Base-by-base conservation (phyloP, 1,140 invertebrate genomes). In the Akabosia matsudoensis region DNA sequence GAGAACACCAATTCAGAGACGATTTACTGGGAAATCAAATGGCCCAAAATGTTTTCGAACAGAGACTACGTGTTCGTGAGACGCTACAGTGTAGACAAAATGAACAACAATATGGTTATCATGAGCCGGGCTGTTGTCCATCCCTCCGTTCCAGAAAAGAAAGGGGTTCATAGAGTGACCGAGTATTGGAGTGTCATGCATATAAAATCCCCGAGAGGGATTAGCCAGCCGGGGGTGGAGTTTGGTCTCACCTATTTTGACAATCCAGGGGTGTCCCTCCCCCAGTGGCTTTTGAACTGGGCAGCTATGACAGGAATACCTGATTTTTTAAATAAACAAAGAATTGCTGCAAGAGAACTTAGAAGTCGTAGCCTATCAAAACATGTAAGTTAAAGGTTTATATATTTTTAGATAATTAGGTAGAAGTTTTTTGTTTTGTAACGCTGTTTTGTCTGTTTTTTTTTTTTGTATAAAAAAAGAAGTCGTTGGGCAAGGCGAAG, bases 171-270 rank as follows among this genome's bases (percentile, higher is more conserved):
- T 70, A 76, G 93, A 81, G 92, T 95, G 1, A 88, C 87, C 3
- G 90, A 93, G 30, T 96, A 94, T 79, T 94, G 92, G 92, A 94
- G 92, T 61, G 90, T 91, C 76, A 93, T 95, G 90, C 92, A 94
- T 0, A 92, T 95, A 74, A 91, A 89, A 85, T 91, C 92, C 1
- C 85, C 88, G 33, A 85, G 85, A 34, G 86, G 89, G 34, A 85
- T 88, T 70, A 83, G 90, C 78, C 86, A 87, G 85, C 84, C 84
- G 34, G 91, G 91, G n/a, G 88, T 94, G 78, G 92, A 95, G 84
- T 95, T 94, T 85, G 89, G 90, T 31, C 86, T 95, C 4, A 95
- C 93, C 0, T 95, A 95, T 85, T 95, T 91, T 83, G 93, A 95
- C 83, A 91, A 94, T 87, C 92, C 93, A 22, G 93, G 92, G 3